Conservation (phyloP, 2,797 vertebrate genomes). For the Sebastes diaconus region DNA sequence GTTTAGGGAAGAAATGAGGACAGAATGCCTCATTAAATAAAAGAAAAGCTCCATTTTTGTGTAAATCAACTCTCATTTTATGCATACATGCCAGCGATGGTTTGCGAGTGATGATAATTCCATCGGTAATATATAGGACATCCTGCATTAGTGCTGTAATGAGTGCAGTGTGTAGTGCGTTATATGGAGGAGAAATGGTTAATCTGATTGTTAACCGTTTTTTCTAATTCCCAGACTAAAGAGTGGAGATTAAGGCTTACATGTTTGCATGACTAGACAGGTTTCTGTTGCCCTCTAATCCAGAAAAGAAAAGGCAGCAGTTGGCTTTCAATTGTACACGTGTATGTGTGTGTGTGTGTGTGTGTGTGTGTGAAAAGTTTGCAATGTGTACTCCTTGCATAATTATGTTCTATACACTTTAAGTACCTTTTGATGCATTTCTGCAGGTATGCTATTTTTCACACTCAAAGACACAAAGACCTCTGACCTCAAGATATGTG, state of each 20-base stretch:
- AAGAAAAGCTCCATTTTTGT: conserved; percentile 29
- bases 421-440: background rate
- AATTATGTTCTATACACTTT: background rate
- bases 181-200: conserved; percentile 16
- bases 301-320: background rate
- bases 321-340: background rate
- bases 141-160: conserved; percentile 37
- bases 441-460: background rate
- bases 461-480: too few relatives aligned
- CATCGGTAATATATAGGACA: conserved; percentile 52
- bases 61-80: background rate
- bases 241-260: conserved; percentile 47
- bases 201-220: conserved; percentile 62
- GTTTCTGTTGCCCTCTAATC: conserved; percentile 47
- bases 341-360: too few relatives aligned
- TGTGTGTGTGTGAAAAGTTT: background rate
- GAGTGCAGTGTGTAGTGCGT: conserved; percentile 1
- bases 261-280: conserved; percentile 59
- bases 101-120: conserved; percentile 31
- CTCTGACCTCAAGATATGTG: too few relatives aligned
- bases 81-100: background rate
- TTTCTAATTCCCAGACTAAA: conserved; percentile 61
- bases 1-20: conserved; percentile 4
- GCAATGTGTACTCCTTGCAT: background rate
- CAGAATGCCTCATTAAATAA: conserved; percentile 44